Evolutionary conservation across 2,113 vertebrate species (phyloP), one percentile per base, ranked within the genome.

Genomic region (Rhynchopsitta pachyrhyncha): DNA sequence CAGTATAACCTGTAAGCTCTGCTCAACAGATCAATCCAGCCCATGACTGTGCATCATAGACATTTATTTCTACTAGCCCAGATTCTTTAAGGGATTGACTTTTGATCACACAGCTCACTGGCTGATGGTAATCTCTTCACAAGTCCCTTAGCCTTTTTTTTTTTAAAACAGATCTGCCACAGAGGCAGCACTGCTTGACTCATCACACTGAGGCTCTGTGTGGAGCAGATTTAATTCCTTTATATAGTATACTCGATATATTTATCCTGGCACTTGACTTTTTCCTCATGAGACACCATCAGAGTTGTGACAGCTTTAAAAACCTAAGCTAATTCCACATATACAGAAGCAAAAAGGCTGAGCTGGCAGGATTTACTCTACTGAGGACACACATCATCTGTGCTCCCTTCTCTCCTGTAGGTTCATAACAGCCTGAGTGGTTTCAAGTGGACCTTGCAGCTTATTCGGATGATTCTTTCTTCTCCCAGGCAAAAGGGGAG

Each of bases 221-320:
- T 74, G 85, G 68, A 93, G 68, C 68, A 95, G 76, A 93, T 91
- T 92, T 96, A 90, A 95, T 91, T 96, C 73, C 50, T 88, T 87
- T 88, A 62, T 92, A 93, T 75, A 84, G 91, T 94, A 91, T 50
- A 91, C 86, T 93, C 7, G 9, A 96, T 94, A 86, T 88, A 96
- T 94, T 97, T 96, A 94, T 95, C 94, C 86, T 92, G 83, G 91
- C 91, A 88, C 88, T 95, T 95, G 92, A 94, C 91, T 95, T 94
- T 90, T 96, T 92, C 76, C 88, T 88, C 91, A 60, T 81, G 91
- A 96, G 92, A 93, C 83, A 83, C 88, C 80, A 83, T 82, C 68
- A 86, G 73, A 88, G 39, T 75, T 11, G 23, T 70, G 76, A 80
- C 71, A 88, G 92, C 95, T 92, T 92, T 95, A 93, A 92, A 93